Conservation (phyloP, 2,113 vertebrate species). For the Oreotragus oreotragus region DNA sequence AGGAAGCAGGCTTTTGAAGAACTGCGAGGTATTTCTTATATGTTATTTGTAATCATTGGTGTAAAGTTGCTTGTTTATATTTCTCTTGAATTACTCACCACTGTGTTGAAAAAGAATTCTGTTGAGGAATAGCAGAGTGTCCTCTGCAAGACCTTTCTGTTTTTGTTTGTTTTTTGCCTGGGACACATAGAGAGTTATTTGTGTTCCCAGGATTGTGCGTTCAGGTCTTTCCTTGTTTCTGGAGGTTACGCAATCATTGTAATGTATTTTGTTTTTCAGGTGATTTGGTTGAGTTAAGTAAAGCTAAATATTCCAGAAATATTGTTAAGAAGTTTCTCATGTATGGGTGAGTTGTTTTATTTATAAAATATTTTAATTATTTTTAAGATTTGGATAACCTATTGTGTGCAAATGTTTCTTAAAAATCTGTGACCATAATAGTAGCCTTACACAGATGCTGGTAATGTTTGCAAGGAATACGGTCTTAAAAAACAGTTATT, state of each 20-base stretch:
- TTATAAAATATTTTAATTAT: background rate
- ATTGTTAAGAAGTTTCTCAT: conserved; percentile 96
- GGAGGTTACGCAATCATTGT: background rate
- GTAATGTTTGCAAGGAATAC: background rate
- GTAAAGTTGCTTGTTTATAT: background rate
- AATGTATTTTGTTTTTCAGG: conserved; percentile 78
- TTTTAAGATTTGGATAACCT: background rate
- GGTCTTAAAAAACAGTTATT: background rate
- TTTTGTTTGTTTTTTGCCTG: background rate
- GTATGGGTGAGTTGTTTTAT: conserved; percentile 90
- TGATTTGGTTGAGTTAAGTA: conserved; percentile 88
- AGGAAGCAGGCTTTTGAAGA: conserved; percentile 88
- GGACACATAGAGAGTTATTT: background rate
- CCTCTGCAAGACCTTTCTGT: background rate
- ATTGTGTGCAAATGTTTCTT: background rate
- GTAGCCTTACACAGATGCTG: background rate
- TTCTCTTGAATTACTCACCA: background rate
- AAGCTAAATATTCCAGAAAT: conserved; percentile 94
- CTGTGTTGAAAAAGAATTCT: background rate
- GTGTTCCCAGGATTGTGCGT: background rate
- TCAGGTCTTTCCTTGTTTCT: background rate
- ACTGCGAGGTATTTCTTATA: conserved; percentile 85
- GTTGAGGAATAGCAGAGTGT: background rate
- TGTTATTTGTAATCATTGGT: background rate
- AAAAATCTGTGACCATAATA: background rate